Evolutionary conservation across 2,113 vertebrate genomes (phyloP).

Genomic region (Orthonyx spaldingii): DNA sequence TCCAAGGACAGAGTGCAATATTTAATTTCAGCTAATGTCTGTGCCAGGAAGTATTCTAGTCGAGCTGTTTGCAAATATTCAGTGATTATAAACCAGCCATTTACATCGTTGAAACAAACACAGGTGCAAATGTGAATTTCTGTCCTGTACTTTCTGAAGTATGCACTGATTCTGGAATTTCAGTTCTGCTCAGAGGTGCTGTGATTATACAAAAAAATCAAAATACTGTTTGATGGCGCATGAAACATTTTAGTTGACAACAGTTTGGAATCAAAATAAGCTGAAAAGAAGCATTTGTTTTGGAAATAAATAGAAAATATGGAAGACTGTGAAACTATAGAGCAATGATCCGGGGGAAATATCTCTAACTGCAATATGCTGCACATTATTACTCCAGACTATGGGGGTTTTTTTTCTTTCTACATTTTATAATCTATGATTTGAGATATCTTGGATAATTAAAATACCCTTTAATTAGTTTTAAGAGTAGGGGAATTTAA

Average conservation of each 20-base stretch:
- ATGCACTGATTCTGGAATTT: not conserved
- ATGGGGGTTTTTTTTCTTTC: not conserved
- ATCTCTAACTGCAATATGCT: not conserved
- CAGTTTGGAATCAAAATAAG: not conserved
- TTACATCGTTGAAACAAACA: not conserved
- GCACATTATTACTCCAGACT: not conserved
- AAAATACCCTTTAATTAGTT: conserved; percentile 37
- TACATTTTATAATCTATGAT: not conserved
- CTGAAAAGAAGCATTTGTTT: not conserved
- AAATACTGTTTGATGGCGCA: not conserved
- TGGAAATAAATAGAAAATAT: not conserved
- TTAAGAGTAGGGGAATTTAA: conserved; percentile 22
- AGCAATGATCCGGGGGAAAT: not conserved
- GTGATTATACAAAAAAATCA: not conserved
- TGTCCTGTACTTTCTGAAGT: not conserved
- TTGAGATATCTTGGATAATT: conserved; percentile 15
- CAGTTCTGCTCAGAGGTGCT: not conserved
- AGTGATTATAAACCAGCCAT: not conserved
- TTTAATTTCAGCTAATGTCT: not conserved
- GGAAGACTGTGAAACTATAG: not conserved
- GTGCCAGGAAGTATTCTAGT: not conserved
- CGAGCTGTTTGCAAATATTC: conserved; percentile 2
- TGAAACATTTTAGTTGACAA: not conserved
- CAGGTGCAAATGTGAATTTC: not conserved
- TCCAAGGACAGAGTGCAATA: not conserved